Evolutionary conservation across 2,113 vertebrate species (phyloP).

Genomic region (Malurus alboscapulatus): DNA sequence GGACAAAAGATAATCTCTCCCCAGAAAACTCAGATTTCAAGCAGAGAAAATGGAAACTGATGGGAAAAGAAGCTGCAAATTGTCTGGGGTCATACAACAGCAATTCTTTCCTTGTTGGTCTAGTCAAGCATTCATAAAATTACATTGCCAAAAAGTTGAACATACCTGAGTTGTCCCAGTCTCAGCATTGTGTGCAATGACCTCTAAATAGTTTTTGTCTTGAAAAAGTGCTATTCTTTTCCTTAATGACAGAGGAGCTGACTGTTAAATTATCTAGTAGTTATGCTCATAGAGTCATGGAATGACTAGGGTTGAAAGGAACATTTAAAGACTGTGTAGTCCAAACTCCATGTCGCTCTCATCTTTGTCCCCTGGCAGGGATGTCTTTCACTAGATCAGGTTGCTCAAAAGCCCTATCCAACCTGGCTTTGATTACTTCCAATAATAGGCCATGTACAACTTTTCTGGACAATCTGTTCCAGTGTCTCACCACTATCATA

Average conservation of each 20-base stretch:
- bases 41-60: neutral
- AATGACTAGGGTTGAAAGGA: neutral
- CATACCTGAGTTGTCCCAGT: neutral
- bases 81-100: neutral
- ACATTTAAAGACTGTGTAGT: neutral
- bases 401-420: neutral
- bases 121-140: neutral
- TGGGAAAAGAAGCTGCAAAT: neutral
- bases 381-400: neutral
- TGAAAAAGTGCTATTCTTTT: neutral
- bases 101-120: neutral
- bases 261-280: neutral
- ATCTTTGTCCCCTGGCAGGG: neutral
- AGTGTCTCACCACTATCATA: neutral
- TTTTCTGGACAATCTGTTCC: neutral
- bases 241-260: neutral
- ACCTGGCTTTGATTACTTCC: neutral
- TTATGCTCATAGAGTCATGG: neutral
- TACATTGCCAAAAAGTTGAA: neutral
- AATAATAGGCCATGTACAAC: accelerated
- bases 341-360: neutral
- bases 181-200: neutral
- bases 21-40: neutral
- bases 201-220: neutral
- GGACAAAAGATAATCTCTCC: neutral